These are phyloP conservation scores for Myrmecophaga tridactyla DNA, from an alignment of 2,113 vertebrate species.

Conservation along the genomic window DNA sequence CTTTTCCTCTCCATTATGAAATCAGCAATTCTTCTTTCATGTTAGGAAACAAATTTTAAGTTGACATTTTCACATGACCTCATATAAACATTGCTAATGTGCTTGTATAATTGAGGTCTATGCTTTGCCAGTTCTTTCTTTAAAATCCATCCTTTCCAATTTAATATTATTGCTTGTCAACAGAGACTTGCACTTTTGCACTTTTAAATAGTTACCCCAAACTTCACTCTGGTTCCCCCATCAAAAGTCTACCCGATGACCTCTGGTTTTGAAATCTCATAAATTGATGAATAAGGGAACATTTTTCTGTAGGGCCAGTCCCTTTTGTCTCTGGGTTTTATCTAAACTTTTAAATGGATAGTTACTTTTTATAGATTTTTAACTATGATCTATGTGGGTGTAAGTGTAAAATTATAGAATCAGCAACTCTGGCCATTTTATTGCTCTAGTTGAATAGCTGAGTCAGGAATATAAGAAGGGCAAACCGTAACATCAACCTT, in stretches of 20 bases:
- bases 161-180: background rate
- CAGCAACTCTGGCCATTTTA: constrained; percentile 3
- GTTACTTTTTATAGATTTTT: constrained; percentile 41
- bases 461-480: background rate
- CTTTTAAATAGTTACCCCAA: background rate
- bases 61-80: background rate
- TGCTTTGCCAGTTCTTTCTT: background rate
- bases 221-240: background rate
- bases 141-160: constrained; percentile 8
- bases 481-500: background rate
- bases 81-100: background rate
- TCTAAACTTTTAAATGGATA: constrained; percentile 14
- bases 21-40: background rate
- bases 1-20: background rate
- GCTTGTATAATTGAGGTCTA: background rate
- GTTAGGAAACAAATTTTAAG: background rate
- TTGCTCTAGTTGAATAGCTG: background rate
- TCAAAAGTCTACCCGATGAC: background rate
- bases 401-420: constrained; percentile 12
- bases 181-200: background rate
- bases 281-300: background rate
- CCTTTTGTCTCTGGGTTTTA: constrained; percentile 31
- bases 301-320: background rate
- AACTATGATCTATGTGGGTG: background rate
- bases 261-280: background rate